Base-by-base conservation (phyloP, 2,888 invertebrate genomes). In the Leucozona laternaria region DNA sequence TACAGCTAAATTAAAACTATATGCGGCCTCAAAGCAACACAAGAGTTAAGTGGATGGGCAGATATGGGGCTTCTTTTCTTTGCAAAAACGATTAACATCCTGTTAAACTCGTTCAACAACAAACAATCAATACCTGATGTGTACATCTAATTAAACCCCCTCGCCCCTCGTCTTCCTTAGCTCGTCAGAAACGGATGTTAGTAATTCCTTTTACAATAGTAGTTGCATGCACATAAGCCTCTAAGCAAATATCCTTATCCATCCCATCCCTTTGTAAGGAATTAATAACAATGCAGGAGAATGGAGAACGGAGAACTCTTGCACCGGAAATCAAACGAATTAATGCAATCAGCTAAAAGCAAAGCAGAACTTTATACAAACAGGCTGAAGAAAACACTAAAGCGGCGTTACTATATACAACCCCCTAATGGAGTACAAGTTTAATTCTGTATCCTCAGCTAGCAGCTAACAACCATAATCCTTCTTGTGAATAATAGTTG, bases 261-360 rank as follows among this genome's bases (percentile, higher is more conserved):
- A 50, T 50, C n/a, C 71, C 70, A 82, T 82, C 50, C 78, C 86
- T 78, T 82, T 79, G 86, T 79, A 70, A 71, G 71, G 82, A 86
- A 86, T 86, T 86, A 86, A 82, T 86, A 86, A 86, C 86, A 86
- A 82, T 86, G 86, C 86, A 86, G 86, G 75, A 82, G n/a, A n/a
- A n/a, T n/a, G n/a, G n/a, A n/a, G n/a, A n/a, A n/a, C n/a, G n/a
- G n/a, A n/a, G 53, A 79, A 66, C 28, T 60, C 60, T 82, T 78
- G 78, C 78, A 75, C 73, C 86, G 86, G 86, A 86, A 86, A 86
- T 86, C 86, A 86, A 82, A 82, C 77, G 82, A 86, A 82, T 86
- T 86, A 82, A 86, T 86, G 78, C 82, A 86, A 86, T 86, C 86
- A 86, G 75, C 82, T 86, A 75, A 82, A 79, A 82, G 82, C 71